Base-by-base conservation (phyloP, 2,113 vertebrate species). In the Plectropomus leopardus region DNA sequence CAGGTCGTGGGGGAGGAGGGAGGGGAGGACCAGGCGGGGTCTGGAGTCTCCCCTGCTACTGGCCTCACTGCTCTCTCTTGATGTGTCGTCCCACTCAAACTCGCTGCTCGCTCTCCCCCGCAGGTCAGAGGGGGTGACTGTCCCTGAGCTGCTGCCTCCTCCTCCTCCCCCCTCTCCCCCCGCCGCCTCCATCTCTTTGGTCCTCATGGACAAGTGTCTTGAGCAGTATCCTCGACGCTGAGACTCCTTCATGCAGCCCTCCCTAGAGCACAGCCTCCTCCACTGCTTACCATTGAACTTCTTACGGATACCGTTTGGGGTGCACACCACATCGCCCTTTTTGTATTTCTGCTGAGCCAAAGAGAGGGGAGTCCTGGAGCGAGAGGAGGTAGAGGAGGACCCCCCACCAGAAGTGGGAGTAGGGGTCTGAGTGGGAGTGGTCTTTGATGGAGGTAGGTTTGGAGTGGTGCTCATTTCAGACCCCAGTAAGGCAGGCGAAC, bases 251-350 rank as follows among this genome's bases (percentile, higher is more conserved):
- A 97, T 97, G 77, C 97, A 98, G 76, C 97, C 95, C 2, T 98
- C 97, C n/a, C 96, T 94, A 0, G 97, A 98, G 91, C 97, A 98
- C 4, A 98, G 92, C 4, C 97, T 92, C n/a, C 97, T 91, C 97
- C 97, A 98, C 70, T 98, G 97, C 92, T 98, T 98, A 5, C 97
- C 97, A 0, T 98, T 98, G 75, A 98, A 98, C 80, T 98, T 98
- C 88, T 98, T 98, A 0, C 97, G 95, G 47, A 98, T 98, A 4
- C 97, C 97, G 0, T 97, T 98, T 1, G 96, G 97, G 0, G 97
- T 98, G 85, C 97, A 98, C 0, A 98, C 97, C 81, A 98, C 97
- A 0, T 98, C 97, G 0, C 97, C 97, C 76, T 98, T 98, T 81
- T 97, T 98, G 75, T 97, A 98, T 28, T 97, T 98, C 92, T 97